phyloP scores from a whole-genome alignment of 2,113 vertebrate genomes.

The Parotia lawesii region DNA sequence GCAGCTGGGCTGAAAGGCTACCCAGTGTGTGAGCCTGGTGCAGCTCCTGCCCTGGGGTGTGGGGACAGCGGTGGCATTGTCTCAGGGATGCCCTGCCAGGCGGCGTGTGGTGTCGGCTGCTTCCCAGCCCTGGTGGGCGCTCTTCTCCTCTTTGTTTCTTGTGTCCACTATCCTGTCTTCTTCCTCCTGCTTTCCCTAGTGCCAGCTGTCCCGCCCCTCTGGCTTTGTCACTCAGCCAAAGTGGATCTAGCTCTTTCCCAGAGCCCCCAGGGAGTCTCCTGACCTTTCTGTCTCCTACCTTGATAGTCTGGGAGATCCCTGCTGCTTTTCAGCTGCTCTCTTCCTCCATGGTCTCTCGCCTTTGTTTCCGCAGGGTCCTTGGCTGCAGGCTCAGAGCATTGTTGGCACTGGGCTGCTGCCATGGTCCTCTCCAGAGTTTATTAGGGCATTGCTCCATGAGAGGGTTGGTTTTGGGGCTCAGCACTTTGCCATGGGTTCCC shows the following conservation, averaged over 20 bases:
- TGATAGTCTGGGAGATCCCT: not conserved
- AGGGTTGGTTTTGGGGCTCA: not conserved
- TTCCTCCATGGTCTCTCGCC: accelerated
- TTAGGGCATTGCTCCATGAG: not conserved
- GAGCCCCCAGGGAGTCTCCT: conserved; percentile 1
- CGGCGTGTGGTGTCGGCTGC: not conserved
- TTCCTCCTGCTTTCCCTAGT: not conserved
- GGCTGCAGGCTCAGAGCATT: not conserved
- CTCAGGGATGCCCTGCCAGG: not conserved
- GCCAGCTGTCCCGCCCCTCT: not conserved
- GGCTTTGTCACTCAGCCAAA: not conserved
- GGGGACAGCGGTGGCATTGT: conserved; percentile 23
- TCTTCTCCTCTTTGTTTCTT: conserved; percentile 23
- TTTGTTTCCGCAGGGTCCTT: not conserved
- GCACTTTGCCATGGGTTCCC: not conserved
- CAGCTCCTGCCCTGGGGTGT: accelerated
- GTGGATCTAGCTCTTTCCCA: not conserved
- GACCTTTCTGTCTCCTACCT: conserved; percentile 28
- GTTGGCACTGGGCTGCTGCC: not conserved
- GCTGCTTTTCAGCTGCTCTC: not conserved
- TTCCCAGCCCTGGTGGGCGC: not conserved
- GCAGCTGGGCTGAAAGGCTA: conserved; percentile 12
- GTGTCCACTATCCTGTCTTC: not conserved
- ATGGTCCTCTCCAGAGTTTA: not conserved
- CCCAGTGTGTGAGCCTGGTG: not conserved